Conservation (phyloP, 2,888 invertebrate genomes). For the Rhopalosiphum nymphaeae region DNA sequence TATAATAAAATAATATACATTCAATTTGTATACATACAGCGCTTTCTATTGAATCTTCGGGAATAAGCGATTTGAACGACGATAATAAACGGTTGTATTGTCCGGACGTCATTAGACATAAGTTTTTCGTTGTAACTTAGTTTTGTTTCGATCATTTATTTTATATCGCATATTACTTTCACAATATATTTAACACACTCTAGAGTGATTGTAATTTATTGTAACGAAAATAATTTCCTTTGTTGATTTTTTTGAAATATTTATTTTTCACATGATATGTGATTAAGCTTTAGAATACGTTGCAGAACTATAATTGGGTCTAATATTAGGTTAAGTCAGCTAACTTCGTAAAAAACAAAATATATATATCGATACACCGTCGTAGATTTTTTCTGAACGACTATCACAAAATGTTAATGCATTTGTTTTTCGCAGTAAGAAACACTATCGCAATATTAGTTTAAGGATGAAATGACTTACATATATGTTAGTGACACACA, state of each 20-base stretch:
- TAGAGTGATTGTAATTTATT: background rate
- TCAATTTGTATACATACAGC: background rate
- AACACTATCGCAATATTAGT: background rate
- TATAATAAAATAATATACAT: background rate
- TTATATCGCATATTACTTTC: background rate
- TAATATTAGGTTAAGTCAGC: no score
- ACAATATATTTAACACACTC: background rate
- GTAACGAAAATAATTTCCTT: background rate
- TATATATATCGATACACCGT: background rate
- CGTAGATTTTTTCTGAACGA: background rate
- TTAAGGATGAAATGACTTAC: background rate
- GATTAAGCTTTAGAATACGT: background rate
- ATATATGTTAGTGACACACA: background rate
- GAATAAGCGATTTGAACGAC: background rate
- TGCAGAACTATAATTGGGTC: background rate
- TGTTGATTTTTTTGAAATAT: background rate
- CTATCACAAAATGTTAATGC: background rate
- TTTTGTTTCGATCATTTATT: background rate
- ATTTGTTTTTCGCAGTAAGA: background rate
- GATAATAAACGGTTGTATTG: background rate
- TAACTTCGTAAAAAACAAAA: background rate
- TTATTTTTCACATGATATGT: background rate
- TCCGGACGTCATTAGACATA: background rate
- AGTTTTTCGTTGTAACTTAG: background rate
- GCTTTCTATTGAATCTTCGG: background rate